These are phyloP conservation scores for Premnoplex brunnescens DNA, from an alignment of 2,797 vertebrate genomes.

Conservation along the genomic window DNA sequence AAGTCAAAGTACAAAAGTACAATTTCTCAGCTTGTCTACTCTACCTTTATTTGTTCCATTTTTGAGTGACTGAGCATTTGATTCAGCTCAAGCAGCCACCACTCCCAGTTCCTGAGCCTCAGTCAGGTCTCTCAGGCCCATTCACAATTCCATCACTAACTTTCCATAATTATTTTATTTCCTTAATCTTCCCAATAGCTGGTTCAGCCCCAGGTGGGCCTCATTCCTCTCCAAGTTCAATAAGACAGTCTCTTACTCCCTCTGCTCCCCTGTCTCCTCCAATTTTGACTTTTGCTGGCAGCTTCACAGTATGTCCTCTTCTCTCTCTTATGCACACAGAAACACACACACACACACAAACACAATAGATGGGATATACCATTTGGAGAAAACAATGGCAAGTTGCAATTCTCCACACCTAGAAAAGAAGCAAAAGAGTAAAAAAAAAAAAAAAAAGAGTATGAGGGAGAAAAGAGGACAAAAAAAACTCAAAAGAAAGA, in stretches of 20 bases:
- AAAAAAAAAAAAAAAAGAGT: too few relatives aligned
- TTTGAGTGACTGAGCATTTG: constrained; percentile 56
- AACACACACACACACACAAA: not conserved
- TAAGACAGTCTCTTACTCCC: constrained; percentile 67
- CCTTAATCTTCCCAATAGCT: constrained; percentile 74
- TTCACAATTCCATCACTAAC: constrained; percentile 74
- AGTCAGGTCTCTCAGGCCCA: constrained; percentile 68
- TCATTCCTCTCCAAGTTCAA: constrained; percentile 71
- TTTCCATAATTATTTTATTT: constrained; percentile 78
- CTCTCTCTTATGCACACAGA: not conserved
- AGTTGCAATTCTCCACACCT: not conserved
- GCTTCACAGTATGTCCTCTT: constrained; percentile 30
- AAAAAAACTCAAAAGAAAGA: not conserved
- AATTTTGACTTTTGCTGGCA: constrained; percentile 68
- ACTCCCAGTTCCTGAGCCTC: constrained; percentile 64
- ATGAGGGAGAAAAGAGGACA: not conserved
- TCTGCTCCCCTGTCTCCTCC: constrained; percentile 66
- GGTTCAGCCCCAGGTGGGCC: constrained; percentile 68
- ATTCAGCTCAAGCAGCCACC: constrained; percentile 65
- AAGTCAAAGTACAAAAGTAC: constrained; percentile 11
- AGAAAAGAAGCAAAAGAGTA: not conserved
- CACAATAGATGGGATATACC: constrained; percentile 13
- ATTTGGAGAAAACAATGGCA: not conserved
- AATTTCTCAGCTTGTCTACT: constrained; percentile 3
- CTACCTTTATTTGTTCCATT: constrained; percentile 52